Base-by-base conservation (phyloP, 2,797 vertebrate species). In the Acanthurus leucopareius region DNA sequence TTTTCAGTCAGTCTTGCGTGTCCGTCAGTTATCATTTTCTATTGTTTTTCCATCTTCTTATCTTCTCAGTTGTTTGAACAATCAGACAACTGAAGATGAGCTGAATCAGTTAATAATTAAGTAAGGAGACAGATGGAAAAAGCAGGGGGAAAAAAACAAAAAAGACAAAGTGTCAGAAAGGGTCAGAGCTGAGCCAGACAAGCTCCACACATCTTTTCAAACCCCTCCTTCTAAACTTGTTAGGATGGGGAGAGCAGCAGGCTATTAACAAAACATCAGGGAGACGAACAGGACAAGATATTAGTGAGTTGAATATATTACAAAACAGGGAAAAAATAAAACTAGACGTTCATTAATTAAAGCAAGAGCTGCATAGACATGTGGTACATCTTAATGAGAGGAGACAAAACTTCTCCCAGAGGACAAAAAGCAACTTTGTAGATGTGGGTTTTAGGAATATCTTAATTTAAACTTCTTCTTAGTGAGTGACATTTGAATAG, bases 271-370 rank as follows among this genome's bases (percentile, higher is more conserved):
- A 63, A 75, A 64, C 66, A 56, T 51, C 40, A 42, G 56, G 66
- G 52, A 54, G 15, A 58, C 17, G 65, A 76, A 28, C 15, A 22
- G 58, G 56, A 56, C 25, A 13, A 49, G 67, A 72, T 51, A 63
- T 54, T 56, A 52, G 32, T 54, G 47, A 52, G 65, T 10, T 47
- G 52, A 78, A 66, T 65, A 42, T 17, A 47, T 45, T 15, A 38
- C 44, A 69, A 38, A 73, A n/a, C 10, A 59, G 2, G 8, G 35
- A 45, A 32, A 42, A 68, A 53, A 13, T 32, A 54, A 69, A 63
- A 69, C 35, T 3, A 47, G 28, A 47, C n/a, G 51, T 47, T 47
- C 53, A 58, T 66, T 69, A 56, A 81, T 67, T 48, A 73, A 62
- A 76, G 70, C 48, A 47, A 2, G 70, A 68, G 16, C 16, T 60